A percentile compares a stretch with the other conserved stretches of the same genome.
Conservation (phyloP, 1,140 invertebrate species). For the Tachypleus tridentatus region DNA sequence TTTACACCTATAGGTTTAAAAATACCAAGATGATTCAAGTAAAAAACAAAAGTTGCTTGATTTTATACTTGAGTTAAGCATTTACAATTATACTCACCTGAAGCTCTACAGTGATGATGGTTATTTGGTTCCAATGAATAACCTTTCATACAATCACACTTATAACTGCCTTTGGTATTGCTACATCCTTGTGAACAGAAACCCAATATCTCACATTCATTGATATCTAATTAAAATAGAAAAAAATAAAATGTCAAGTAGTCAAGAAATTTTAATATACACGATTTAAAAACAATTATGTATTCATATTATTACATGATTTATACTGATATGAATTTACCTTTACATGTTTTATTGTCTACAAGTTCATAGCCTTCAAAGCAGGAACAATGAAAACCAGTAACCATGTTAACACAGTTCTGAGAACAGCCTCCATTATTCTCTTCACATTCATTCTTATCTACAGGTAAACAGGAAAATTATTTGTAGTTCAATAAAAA, state of each 20-base stretch:
- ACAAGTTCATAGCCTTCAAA: conserved; percentile 51
- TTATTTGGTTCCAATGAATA: conserved; percentile 73
- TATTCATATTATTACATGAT: too few species aligned
- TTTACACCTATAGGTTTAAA: too few species aligned
- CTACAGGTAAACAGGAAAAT: conserved; percentile 18
- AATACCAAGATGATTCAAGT: too few species aligned
- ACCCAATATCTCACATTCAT: conserved; percentile 75
- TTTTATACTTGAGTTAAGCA: too few species aligned
- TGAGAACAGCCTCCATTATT: conserved; percentile 77
- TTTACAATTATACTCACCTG: conserved; percentile 18
- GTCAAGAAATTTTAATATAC: too few species aligned
- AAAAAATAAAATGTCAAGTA: too few species aligned
- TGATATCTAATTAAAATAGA: conserved; percentile 52
- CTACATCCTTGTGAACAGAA: conserved; percentile 82
- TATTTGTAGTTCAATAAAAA: too few species aligned
- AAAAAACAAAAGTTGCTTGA: too few species aligned
- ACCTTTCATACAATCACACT: conserved; percentile 76
- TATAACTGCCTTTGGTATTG: conserved; percentile 79
- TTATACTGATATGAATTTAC: conserved; percentile 33
- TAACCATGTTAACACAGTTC: conserved; percentile 57
- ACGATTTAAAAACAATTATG: too few species aligned
- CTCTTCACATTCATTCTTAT: conserved; percentile 58
- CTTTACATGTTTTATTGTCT: conserved; percentile 61
- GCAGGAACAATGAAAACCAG: conserved; percentile 64
- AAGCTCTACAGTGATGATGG: conserved; percentile 46